Conservation (phyloP, 2,888 invertebrate species). For the Drosophila mimetica region DNA sequence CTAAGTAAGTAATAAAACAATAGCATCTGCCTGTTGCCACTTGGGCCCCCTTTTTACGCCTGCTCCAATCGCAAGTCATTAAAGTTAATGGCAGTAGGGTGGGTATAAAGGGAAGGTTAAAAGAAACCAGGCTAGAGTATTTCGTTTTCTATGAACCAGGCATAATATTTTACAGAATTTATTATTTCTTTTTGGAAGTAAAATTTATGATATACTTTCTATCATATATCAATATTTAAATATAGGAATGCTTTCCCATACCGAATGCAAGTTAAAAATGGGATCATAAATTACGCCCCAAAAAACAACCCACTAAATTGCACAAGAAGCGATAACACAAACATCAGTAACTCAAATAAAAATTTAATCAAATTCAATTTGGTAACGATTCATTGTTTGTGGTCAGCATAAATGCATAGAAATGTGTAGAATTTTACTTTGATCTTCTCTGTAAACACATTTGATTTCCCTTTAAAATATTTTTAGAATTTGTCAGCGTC, state of each 20-base stretch:
- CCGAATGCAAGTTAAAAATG: neutral
- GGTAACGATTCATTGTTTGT: constrained; percentile 2
- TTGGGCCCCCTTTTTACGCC: neutral
- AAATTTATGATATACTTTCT: too few species aligned
- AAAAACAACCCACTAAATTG: neutral
- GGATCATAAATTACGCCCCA: neutral
- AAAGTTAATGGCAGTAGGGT: constrained; percentile 32
- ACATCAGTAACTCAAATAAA: neutral
- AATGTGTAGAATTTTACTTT: constrained; percentile 2
- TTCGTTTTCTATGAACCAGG: constrained; percentile 11
- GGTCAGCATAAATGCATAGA: constrained; percentile 12
- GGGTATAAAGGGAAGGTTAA: neutral
- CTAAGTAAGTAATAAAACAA: constrained; percentile 38
- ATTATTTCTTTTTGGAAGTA: too few species aligned
- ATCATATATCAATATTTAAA: neutral
- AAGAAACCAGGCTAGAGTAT: constrained; percentile 1
- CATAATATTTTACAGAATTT: too few species aligned
- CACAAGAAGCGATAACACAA: constrained; percentile 9
- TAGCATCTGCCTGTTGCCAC: constrained; percentile 13
- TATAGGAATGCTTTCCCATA: neutral
- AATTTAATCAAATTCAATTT: neutral
- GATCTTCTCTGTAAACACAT: constrained; percentile 13
- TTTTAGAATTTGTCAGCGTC: constrained; percentile 4
- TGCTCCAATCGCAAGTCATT: constrained; percentile 30
- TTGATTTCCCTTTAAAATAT: constrained; percentile 10